Percentiles rank a stretch among this genome's conserved stretches.
Conservation (phyloP, 2,797 vertebrate species). For the Paramormyrops hopkinsi region DNA sequence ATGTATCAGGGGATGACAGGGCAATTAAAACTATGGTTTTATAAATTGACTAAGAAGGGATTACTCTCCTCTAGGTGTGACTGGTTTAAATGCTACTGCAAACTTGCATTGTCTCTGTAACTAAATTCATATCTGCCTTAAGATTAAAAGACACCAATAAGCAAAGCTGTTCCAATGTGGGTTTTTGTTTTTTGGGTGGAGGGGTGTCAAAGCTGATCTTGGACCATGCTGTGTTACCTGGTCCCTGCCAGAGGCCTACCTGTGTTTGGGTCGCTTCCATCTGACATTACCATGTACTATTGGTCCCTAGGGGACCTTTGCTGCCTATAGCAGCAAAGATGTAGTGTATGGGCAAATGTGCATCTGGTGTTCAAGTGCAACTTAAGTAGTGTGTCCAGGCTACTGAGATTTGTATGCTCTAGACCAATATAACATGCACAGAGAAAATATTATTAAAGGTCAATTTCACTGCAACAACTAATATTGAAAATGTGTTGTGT, state of each 20-base stretch:
- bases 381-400: not conserved
- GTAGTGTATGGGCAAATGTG: not conserved
- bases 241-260: not conserved
- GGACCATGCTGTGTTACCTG: not conserved
- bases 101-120: not conserved
- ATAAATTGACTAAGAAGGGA: not conserved
- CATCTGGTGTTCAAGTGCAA: not conserved
- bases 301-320: too few species aligned
- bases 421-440: not conserved
- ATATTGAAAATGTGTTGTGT: not conserved
- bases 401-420: not conserved
- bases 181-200: not conserved
- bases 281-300: not conserved
- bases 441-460: not conserved
- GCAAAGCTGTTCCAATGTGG: not conserved
- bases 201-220: not conserved
- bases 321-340: not conserved
- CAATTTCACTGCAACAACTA: not conserved
- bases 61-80: not conserved
- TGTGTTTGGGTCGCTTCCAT: not conserved
- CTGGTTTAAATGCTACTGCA: not conserved
- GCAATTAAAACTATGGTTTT: not conserved
- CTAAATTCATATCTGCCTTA: not conserved
- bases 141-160: not conserved
- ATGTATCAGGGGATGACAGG: not conserved